phyloP scores from a whole-genome alignment of 2,888 invertebrate genomes.

The Troilus luridus region DNA sequence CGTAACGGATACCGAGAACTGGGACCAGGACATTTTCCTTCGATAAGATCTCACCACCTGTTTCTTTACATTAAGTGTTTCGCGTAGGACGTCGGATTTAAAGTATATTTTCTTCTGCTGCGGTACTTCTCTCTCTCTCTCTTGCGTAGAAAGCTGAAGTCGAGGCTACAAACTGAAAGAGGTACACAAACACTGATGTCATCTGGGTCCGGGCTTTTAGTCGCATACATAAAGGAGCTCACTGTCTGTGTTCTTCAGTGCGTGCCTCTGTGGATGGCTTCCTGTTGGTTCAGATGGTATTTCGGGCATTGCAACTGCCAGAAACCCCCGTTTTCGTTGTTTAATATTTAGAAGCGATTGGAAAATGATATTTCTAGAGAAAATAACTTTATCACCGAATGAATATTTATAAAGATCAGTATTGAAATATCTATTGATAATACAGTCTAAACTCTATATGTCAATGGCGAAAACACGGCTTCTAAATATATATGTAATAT shows the following conservation, averaged over 20 bases:
- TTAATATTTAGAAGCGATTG: not conserved
- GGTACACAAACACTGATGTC: constrained; percentile 44
- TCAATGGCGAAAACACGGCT: too few species aligned
- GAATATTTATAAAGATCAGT: not conserved
- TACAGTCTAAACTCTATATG: too few species aligned
- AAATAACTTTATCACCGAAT: not conserved
- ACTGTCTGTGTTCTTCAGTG: constrained; percentile 40
- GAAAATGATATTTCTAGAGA: not conserved
- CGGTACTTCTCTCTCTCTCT: not conserved
- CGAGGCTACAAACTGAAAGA: constrained; percentile 1
- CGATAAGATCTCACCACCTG: constrained; percentile 31
- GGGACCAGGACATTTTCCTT: not conserved
- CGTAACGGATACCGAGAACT: not conserved
- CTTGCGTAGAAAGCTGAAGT: not conserved
- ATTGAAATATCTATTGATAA: too few species aligned
- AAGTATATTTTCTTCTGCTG: not conserved
- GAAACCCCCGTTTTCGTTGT: not conserved
- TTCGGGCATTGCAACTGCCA: not conserved
- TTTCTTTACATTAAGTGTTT: constrained; percentile 11
- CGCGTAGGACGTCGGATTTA: constrained; percentile 17
- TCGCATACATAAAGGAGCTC: constrained; percentile 6
- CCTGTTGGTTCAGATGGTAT: constrained; percentile 30
- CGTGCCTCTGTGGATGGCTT: not conserved
- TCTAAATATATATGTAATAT: too few species aligned
- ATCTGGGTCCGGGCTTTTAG: not conserved